These are phyloP conservation scores for Stomatorhinus walkeri DNA, from an alignment of 2,797 vertebrate genomes.

Conservation along the genomic window DNA sequence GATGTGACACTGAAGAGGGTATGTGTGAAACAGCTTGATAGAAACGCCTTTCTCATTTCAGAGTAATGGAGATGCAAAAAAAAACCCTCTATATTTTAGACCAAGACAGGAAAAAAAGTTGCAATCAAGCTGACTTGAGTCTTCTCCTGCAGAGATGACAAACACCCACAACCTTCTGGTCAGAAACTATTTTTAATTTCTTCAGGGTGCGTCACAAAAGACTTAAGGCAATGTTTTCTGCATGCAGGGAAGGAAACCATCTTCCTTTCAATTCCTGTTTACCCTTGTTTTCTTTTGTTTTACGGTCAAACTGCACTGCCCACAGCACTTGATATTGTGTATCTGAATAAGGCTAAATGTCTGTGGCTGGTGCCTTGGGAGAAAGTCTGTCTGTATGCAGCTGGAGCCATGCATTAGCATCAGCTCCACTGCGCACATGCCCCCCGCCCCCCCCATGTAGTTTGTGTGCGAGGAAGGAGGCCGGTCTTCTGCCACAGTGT, in stretches of 20 bases:
- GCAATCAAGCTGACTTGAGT: constrained; percentile 29
- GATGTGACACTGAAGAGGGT: constrained; percentile 32
- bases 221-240: constrained; percentile 29
- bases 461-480: constrained; percentile 27
- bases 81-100: constrained; percentile 16
- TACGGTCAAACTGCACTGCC: constrained; percentile 62
- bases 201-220: constrained; percentile 25
- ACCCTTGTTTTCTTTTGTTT: constrained; percentile 40
- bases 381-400: constrained; percentile 68
- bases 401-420: constrained; percentile 60
- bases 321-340: constrained; percentile 59
- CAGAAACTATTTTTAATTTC: constrained; percentile 44
- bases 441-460: not conserved
- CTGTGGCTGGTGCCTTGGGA: constrained; percentile 70
- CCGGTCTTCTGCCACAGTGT: constrained; percentile 41
- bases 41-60: constrained; percentile 24
- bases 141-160: constrained; percentile 39
- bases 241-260: constrained; percentile 29
- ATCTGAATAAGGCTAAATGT: constrained; percentile 64
- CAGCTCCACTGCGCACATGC: constrained; percentile 23
- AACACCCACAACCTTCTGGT: constrained; percentile 48
- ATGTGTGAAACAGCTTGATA: constrained; percentile 31
- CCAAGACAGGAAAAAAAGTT: constrained; percentile 24
- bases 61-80: constrained; percentile 25
- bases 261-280: constrained; percentile 33